Evolutionary conservation across 1,140 invertebrate genomes (phyloP), one percentile per base, ranked within the genome.

Genomic region (Lepidurus arcticus): DNA sequence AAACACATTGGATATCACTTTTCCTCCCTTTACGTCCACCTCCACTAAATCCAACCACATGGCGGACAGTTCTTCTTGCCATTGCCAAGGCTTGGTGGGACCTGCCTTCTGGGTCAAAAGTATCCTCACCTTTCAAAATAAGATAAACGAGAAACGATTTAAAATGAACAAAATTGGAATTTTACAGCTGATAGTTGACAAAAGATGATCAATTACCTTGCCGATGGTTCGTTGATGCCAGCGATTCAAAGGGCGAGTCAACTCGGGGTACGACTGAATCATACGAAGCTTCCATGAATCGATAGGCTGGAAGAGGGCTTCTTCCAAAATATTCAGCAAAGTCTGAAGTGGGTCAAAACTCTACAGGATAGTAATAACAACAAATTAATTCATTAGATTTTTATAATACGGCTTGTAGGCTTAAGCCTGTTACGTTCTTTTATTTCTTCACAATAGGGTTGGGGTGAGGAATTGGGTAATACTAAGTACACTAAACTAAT

Each of bases 361-460:
- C 53, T 65, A 21, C 53, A 65, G 13, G 6, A 65, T 11, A 7
- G 21, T 11, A 65, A 65, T n/a, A 16, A 13, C 16, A 16, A n/a
- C 21, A 16, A 65, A 65, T 11, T 65, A n/a, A 11, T 47, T 47
- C 2, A 47, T 7, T 47, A 7, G 45, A 47, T 9, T 3, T 34
- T 34, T 34, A 4, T 34, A 34, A 4, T 34, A 34, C 34, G 34
- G 34, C 34, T 34, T 34, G 34, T 34, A 34, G 26, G 26, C 26
- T 34, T 34, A 1, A 34, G 34, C 34, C 4, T 34, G 34, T 34
- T 34, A 34, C 34, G 2, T 1, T 34, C 34, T 34, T 34, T 34
- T 34, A 89, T 74, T 80, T 90, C 87, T 76, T 89, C 85, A 3
- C 83, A 82, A 3, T 89, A 45, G 13, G 86, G 81, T 0, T 84